Evolutionary conservation across 1,140 invertebrate species (phyloP).

Genomic region (Drosophila carrolli): DNA sequence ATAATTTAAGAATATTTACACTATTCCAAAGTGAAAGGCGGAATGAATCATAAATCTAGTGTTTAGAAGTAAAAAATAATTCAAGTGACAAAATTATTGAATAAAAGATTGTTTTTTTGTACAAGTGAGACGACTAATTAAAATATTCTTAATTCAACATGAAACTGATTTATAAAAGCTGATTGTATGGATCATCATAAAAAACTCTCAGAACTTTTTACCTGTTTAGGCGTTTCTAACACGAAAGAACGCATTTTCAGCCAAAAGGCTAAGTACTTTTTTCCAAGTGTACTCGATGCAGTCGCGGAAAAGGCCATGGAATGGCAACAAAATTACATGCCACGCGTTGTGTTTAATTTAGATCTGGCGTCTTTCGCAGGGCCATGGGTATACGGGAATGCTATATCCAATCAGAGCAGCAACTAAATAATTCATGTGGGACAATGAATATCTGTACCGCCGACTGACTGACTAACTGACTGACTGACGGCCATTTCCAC

Average conservation of each 20-base stretch:
- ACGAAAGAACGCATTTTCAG: too few relatives aligned
- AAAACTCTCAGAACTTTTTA: not conserved
- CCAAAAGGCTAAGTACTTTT: not conserved
- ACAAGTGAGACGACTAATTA: too few relatives aligned
- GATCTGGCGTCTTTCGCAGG: conserved; percentile 49
- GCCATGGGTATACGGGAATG: not conserved
- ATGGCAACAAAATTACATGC: conserved; percentile 36
- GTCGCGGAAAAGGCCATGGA: conserved; percentile 12
- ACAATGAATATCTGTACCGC: conserved; percentile 47
- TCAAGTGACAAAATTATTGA: too few relatives aligned
- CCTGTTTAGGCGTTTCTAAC: too few relatives aligned
- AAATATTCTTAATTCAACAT: too few relatives aligned
- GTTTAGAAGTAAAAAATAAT: too few relatives aligned
- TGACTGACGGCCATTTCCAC: conserved; percentile 13
- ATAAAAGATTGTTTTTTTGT: too few relatives aligned
- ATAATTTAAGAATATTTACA: too few relatives aligned
- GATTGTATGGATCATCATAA: too few relatives aligned
- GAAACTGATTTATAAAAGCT: too few relatives aligned
- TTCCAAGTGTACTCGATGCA: conserved; percentile 6
- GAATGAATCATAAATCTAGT: too few relatives aligned
- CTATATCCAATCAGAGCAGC: conserved; percentile 50
- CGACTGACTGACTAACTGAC: conserved; percentile 9
- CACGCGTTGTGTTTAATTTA: conserved; percentile 42
- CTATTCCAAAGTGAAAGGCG: too few relatives aligned
- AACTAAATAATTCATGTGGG: conserved; percentile 63